These are phyloP conservation scores for Petaurus breviceps DNA, from an alignment of 2,113 vertebrate species.

Conservation along the genomic window DNA sequence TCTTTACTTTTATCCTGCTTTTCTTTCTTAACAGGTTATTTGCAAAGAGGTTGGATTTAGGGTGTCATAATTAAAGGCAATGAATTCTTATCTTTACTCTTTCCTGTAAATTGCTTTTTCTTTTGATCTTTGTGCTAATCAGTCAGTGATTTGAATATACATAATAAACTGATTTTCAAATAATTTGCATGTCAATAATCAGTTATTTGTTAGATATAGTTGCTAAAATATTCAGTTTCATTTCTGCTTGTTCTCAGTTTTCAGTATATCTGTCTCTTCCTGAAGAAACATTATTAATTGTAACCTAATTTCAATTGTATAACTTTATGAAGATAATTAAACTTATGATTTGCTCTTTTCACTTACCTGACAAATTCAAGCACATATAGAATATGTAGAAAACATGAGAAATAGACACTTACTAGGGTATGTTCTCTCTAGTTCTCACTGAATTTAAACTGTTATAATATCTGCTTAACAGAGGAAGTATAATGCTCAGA, in stretches of 20 bases:
- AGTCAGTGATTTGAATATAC: not conserved
- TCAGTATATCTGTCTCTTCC: not conserved
- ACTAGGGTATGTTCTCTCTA: not conserved
- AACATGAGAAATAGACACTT: not conserved
- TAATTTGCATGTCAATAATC: not conserved
- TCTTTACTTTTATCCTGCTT: not conserved
- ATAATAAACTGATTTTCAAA: not conserved
- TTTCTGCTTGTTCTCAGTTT: not conserved
- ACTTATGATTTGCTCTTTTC: not conserved
- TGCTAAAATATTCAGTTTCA: not conserved
- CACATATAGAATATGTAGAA: not conserved
- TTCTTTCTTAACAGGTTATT: not conserved
- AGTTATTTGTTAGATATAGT: not conserved
- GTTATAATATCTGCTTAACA: not conserved
- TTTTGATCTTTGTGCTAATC: not conserved
- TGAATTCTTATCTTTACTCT: not conserved
- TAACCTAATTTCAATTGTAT: not conserved
- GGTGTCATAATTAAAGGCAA: not conserved
- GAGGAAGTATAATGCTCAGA: not conserved
- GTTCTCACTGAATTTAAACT: not conserved
- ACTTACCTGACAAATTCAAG: not conserved
- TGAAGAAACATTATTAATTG: not conserved
- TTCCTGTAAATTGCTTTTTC: no score
- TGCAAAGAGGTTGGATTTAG: not conserved
- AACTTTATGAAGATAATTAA: not conserved